Evolutionary conservation across 2,888 invertebrate species (phyloP).

Genomic region (Conchocele bisecta): DNA sequence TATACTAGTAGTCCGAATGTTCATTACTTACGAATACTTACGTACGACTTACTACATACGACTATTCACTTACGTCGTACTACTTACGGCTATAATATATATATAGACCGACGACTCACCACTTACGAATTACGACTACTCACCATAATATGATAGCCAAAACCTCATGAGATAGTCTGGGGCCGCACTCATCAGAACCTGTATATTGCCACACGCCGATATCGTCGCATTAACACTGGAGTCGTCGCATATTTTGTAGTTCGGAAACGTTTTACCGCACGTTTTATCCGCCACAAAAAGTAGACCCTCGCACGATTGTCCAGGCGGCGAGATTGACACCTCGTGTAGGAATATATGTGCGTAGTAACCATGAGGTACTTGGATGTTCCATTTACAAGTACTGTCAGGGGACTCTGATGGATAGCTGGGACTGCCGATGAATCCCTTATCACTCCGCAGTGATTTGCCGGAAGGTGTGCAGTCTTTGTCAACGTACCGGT

Average conservation of each 20-base stretch:
- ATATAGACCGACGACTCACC: too few relatives aligned
- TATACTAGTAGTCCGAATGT: too few relatives aligned
- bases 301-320: slow-evolving; percentile 32
- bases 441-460: slow-evolving; percentile 16
- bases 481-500: slow-evolving; percentile 15
- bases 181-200: slow-evolving; percentile 25
- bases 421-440: slow-evolving; percentile 47
- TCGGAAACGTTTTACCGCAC: slow-evolving; percentile 43
- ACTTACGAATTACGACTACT: slow-evolving; percentile 2
- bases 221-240: slow-evolving; percentile 22
- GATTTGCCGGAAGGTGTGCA: slow-evolving; percentile 7
- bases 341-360: slow-evolving; percentile 53
- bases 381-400: slow-evolving; percentile 48
- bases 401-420: slow-evolving; percentile 32
- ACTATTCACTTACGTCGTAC: too few relatives aligned
- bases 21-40: too few relatives aligned
- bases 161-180: slow-evolving; percentile 36
- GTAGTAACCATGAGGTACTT: slow-evolving; percentile 37
- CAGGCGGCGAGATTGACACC: slow-evolving; percentile 12
- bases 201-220: slow-evolving; percentile 34
- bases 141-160: slow-evolving; percentile 55
- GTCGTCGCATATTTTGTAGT: slow-evolving; percentile 42
- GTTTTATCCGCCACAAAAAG: slow-evolving; percentile 29
- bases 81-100: too few relatives aligned
- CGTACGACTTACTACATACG: too few relatives aligned